Percentiles rank a stretch among this genome's conserved stretches.
Evolutionary conservation across 2,888 invertebrate genomes (phyloP).

Genomic region (Drosophila algonquin): DNA sequence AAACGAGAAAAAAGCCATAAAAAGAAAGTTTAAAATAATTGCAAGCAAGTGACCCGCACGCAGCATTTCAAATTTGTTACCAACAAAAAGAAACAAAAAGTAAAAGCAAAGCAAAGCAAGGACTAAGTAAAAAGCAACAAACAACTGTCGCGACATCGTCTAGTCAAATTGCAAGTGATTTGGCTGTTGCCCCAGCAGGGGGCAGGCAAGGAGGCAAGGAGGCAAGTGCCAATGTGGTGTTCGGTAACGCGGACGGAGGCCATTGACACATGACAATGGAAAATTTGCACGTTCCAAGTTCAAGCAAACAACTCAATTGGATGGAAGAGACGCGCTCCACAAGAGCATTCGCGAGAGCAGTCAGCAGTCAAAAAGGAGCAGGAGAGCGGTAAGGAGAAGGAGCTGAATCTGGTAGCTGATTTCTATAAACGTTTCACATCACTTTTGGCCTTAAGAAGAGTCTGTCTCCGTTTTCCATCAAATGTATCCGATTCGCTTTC

Average conservation of each 20-base stretch:
- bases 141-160: slow-evolving; percentile 64
- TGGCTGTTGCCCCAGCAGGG: slow-evolving; percentile 50
- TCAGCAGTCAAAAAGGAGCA: too few relatives aligned
- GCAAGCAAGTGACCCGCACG: slow-evolving; percentile 32
- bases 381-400: too few relatives aligned
- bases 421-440: too few relatives aligned
- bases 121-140: slow-evolving; percentile 5
- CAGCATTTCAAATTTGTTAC: slow-evolving; percentile 28
- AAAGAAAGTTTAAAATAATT: slow-evolving; percentile 52
- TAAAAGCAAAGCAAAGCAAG: slow-evolving; percentile 13
- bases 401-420: too few relatives aligned
- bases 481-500: too few relatives aligned
- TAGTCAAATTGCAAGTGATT: slow-evolving; percentile 66
- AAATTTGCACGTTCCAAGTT: slow-evolving; percentile 37
- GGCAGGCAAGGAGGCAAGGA: slow-evolving; percentile 7
- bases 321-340: slow-evolving; percentile 7
- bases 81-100: slow-evolving; percentile 17
- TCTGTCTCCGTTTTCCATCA: too few relatives aligned
- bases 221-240: background rate
- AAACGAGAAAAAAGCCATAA: slow-evolving; percentile 1
- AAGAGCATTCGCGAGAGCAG: too few relatives aligned
- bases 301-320: slow-evolving; percentile 32
- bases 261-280: slow-evolving; percentile 55
- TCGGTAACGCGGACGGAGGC: slow-evolving; percentile 30
- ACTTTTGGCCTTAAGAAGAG: too few relatives aligned